Evolutionary conservation across 2,113 vertebrate species (phyloP), one percentile per base, ranked within the genome.

Genomic region (Pomatorhinus ruficollis): DNA sequence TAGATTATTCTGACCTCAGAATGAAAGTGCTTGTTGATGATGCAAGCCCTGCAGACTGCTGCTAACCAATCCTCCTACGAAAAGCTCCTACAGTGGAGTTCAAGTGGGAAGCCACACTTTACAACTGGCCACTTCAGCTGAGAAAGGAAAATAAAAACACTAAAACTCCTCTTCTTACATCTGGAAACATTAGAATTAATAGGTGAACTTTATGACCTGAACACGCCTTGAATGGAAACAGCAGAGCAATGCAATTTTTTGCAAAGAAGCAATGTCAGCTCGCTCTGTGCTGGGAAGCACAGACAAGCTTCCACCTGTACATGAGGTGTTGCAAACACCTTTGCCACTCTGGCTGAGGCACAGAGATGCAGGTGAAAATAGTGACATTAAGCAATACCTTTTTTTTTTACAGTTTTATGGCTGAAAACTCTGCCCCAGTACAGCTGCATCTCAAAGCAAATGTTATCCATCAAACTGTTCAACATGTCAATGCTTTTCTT

Each of bases 171-270:
- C 20, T 57, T 8, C 8, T 19, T 59, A 12, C 9, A 45, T 21
- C 25, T 66, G 63, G 68, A 75, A 71, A 80, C 15, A 37, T 52
- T 54, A 30, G 71, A 77, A 83, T 27, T 59, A 31, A 33, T 12
- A 44, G 28, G 12, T 70, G 42, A 94, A 63, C 15, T 54, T 44
- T 17, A 53, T 44, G 60, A 80, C 59, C 72, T 61, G 44, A 91
- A 47, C 31, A 44, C 0, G 0, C 49, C 52, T 65, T 2, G 0
- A 74, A 74, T 12, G n/a, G 50, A 85, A 89, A 69, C 2, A 44
- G 22, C 59, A 83, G 77, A 79, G 45, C 35, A 59, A 66, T 16
- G 22, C 50, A 63, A 52, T 83, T 63, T 76, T 49, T 15, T 72
- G 39, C 63, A 52, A 77, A 91, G 59, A 35, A 76, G 53, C 31